Conservation (phyloP, 2,797 vertebrate genomes). For the Mionectes olivaceus region DNA sequence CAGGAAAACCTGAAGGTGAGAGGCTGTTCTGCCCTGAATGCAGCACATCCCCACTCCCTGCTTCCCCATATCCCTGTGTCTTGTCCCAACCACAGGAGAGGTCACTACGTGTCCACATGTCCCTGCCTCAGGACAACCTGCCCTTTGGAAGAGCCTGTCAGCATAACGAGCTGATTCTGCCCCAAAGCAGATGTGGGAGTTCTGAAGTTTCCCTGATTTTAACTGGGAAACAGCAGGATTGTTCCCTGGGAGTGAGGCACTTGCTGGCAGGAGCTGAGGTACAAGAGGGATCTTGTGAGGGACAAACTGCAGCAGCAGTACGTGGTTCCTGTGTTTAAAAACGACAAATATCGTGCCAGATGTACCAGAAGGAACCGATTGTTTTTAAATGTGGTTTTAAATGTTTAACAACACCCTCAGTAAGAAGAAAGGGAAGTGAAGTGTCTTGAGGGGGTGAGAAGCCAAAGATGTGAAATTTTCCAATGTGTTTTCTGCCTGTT, state of each 20-base stretch:
- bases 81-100: not conserved
- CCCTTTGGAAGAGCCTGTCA: rapidly evolving
- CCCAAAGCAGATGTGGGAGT: rapidly evolving
- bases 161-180: not conserved
- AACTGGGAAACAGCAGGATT: not conserved
- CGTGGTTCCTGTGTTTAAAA: not conserved
- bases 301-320: not conserved
- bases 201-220: not conserved
- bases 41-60: not conserved
- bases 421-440: not conserved
- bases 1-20: not conserved
- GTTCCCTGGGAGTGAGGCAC: not conserved
- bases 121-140: not conserved
- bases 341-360: not conserved
- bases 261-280: not conserved
- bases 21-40: not conserved
- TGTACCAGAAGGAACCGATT: not conserved
- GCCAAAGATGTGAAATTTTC: not conserved
- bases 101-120: not conserved
- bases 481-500: not conserved
- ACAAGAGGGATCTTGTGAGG: not conserved
- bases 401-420: not conserved
- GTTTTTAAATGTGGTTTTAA: not conserved
- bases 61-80: not conserved
- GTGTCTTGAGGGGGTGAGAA: not conserved